Base-by-base conservation (phyloP, 2,113 vertebrate species). In the Anhinga anhinga region DNA sequence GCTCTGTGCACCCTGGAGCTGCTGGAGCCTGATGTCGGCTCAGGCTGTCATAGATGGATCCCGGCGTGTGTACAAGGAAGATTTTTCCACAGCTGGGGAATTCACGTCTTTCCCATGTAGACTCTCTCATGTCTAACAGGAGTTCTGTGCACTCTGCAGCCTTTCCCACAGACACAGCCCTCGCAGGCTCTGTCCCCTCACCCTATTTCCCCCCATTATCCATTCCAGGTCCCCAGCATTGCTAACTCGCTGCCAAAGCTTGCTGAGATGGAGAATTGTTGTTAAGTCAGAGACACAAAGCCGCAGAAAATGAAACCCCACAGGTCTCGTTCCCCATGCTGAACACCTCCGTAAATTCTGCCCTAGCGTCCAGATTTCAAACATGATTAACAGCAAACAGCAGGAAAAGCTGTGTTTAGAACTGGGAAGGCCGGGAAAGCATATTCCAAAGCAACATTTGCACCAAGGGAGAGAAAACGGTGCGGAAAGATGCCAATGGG, bases 131-230 rank as follows among this genome's bases (percentile, higher is more conserved):
- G 47, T 44, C 65, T 65, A 22, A 32, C 4, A 55, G 38, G 49
- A 82, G 18, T 5, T 69, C 9, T 65, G 67, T 1, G 9, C 23
- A 5, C 62, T 52, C 67, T n/a, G 67, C 56, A 83, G 88, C 81
- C 79, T 67, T 25, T 63, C 79, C 80, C 21, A 53, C 55, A 70
- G 83, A 34, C 1, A 10, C 42, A 61, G 71, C 56, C 4, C 50
- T 47, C 3, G 1, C 58, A 86, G 67, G n/a, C 23, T 92, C 52
- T 59, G 38, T 14, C 53, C 32, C 29, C 44, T 82, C 49, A 49
- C 15, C 23, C 42, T 12, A 1, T 55, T 34, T 62, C 4, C 34
- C 45, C 9, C 47, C 0, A 1, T 40, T 12, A 36, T 1, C 69
- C 23, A 8, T 13, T 17, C 59, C 82, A 77, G 30, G 23, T 17